Evolutionary conservation across 2,797 vertebrate species (phyloP).

Genomic region (Xenentodon cancila): DNA sequence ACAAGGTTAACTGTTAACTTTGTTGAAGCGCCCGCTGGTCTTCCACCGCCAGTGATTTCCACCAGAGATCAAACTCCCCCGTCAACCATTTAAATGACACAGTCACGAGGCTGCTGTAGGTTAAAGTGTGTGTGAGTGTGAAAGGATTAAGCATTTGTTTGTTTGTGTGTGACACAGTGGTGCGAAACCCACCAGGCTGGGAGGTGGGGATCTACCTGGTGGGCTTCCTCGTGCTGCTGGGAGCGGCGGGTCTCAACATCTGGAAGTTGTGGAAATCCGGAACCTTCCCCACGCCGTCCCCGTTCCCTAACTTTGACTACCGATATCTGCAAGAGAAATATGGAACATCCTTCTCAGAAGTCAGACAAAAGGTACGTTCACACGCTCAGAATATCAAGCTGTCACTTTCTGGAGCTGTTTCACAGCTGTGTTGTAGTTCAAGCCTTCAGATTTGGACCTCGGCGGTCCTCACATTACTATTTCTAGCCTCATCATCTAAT

Average conservation of each 20-base stretch:
- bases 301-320: constrained; percentile 97
- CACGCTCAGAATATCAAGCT: too few species aligned
- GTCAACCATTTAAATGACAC: background rate
- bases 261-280: constrained; percentile 97
- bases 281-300: constrained; percentile 91
- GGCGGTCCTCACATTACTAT: too few species aligned
- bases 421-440: too few species aligned
- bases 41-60: background rate
- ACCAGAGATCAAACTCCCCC: too few species aligned
- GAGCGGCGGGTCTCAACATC: constrained; percentile 89
- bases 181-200: constrained; percentile 90
- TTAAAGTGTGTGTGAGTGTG: background rate
- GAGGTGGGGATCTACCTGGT: constrained; percentile 92
- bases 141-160: background rate
- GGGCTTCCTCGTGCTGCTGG: constrained; percentile 89
- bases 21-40: background rate
- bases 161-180: constrained; percentile 77
- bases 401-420: too few species aligned
- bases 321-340: constrained; percentile 96
- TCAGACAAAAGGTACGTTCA: constrained; percentile 86
- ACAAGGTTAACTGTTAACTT: too few species aligned
- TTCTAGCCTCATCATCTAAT: too few species aligned
- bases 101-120: constrained; percentile 1
- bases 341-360: constrained; percentile 83
- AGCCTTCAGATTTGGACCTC: too few species aligned